A percentile compares a stretch with the other conserved stretches of the same genome.
These are phyloP conservation scores for roundworm (Caenorhabditis elegans) DNA, from an alignment of 1,140 invertebrate species.

Conservation along the genomic window WBcel235 BX284602.5:9064001-9064500, in stretches of 20 bases:
- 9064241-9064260: conserved; percentile 7
- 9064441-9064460: too few relatives aligned
- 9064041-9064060: background rate
- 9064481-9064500: too few relatives aligned
- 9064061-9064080: background rate
- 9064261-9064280: conserved; percentile 25
- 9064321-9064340: too few relatives aligned
- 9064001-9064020: background rate
- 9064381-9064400: too few relatives aligned
- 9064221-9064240: conserved; percentile 15
- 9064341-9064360: too few relatives aligned
- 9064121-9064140: too few relatives aligned
- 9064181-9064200: conserved; percentile 26
- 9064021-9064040: conserved; percentile 22
- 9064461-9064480: too few relatives aligned
- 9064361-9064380: too few relatives aligned
- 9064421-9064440: too few relatives aligned
- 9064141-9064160: background rate
- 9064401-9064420: too few relatives aligned
- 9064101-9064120: background rate
- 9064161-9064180: conserved; percentile 34
- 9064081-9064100: conserved; percentile 30
- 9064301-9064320: too few relatives aligned
- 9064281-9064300: background rate
- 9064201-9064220: conserved; percentile 41